Evolutionary conservation across 1,140 invertebrate genomes (phyloP).

Genomic region (Drosophila punjabiensis): DNA sequence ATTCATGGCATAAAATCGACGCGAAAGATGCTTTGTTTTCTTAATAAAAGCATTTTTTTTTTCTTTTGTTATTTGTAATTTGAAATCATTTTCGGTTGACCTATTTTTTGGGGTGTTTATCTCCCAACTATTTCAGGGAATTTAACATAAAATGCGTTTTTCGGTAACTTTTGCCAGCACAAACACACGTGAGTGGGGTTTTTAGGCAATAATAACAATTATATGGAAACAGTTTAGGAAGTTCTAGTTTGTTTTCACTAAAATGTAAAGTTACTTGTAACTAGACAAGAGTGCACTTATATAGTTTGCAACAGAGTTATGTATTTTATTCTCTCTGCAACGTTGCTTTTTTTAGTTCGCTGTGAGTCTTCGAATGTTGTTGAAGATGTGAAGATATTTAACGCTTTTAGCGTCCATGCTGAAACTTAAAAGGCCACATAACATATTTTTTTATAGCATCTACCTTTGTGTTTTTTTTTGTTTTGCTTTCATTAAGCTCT

Average conservation of each 20-base stretch:
- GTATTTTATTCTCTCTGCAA: not conserved
- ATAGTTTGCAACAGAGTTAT: not conserved
- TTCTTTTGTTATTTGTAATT: conserved; percentile 4
- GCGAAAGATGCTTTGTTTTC: conserved; percentile 14
- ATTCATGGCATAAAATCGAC: not conserved
- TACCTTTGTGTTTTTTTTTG: conserved; percentile 6
- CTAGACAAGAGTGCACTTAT: not conserved
- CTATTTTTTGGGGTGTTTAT: not conserved
- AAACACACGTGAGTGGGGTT: not conserved
- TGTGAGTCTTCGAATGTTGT: not conserved
- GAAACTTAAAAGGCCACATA: conserved; percentile 16
- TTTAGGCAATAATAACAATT: not conserved
- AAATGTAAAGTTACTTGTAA: not conserved
- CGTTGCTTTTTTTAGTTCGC: not conserved
- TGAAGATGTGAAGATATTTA: not conserved
- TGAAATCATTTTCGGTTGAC: conserved; percentile 6
- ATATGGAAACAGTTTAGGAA: not conserved
- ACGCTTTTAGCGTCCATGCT: conserved; percentile 24
- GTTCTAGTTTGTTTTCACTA: not conserved
- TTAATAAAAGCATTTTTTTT: not conserved
- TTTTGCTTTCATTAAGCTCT: conserved; percentile 8
- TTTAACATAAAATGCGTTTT: not conserved
- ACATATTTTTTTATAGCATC: conserved; percentile 14
- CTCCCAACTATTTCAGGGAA: conserved; percentile 6
- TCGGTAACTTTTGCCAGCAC: not conserved